Evolutionary conservation across 2,888 invertebrate species (phyloP).

Genomic region (Trissolcus japonicus): DNA sequence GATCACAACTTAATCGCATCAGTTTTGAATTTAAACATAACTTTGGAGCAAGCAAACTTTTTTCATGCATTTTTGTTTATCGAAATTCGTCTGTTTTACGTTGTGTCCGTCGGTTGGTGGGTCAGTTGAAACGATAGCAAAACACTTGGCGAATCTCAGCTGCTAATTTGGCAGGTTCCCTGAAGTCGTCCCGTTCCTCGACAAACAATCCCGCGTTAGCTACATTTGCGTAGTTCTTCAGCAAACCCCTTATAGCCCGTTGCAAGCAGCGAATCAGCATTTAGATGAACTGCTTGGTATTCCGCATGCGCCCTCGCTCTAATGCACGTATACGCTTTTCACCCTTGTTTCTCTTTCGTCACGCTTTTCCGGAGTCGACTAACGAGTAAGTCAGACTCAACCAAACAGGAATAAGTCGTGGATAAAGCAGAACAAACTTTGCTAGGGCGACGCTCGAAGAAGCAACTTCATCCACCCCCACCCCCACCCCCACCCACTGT

Average conservation of each 20-base stretch:
- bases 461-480: background rate
- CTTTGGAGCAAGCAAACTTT: background rate
- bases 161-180: slow-evolving; percentile 17
- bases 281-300: slow-evolving; percentile 56
- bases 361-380: slow-evolving; percentile 24
- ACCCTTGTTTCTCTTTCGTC: slow-evolving; percentile 30
- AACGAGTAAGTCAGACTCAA: slow-evolving; percentile 39
- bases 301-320: slow-evolving; percentile 37
- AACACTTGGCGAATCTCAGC: slow-evolving; percentile 5
- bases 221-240: slow-evolving; percentile 35
- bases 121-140: background rate
- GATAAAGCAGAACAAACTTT: slow-evolving; percentile 37
- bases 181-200: slow-evolving; percentile 22
- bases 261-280: slow-evolving; percentile 49
- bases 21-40: background rate
- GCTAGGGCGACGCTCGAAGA: slow-evolving; percentile 14
- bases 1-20: background rate
- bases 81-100: background rate
- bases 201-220: slow-evolving; percentile 42
- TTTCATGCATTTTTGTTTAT: slow-evolving; percentile 4
- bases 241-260: slow-evolving; percentile 22
- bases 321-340: slow-evolving; percentile 29
- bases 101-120: background rate
- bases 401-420: slow-evolving; percentile 31
- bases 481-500: slow-evolving; percentile 1